Base-by-base conservation (phyloP, 2,888 invertebrate species). In the Calliphora vomitoria region DNA sequence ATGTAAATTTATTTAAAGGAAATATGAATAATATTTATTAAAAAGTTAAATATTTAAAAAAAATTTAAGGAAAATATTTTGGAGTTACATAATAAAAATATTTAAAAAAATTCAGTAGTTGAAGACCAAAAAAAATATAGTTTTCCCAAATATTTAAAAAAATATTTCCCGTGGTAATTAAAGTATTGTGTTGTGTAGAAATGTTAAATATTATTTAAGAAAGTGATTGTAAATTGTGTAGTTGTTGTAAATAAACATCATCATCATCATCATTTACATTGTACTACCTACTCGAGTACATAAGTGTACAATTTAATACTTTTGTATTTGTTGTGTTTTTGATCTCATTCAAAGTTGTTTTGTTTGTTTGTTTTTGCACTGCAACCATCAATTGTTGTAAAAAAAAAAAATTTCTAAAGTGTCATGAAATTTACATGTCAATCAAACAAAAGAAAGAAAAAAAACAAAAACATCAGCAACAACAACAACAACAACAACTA, bases 391-490 rank as follows among this genome's bases (percentile, higher is more conserved):
- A 64, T 31, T 83, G 41, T 44, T 50, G 11, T 25, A 44, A 53
- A 66, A 62, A 80, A 44, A 53, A 66, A 62, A 80, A 8, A 8
- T 41, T 41, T 76, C 20, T 50, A 25, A 83, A 83, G 78, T 79
- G 72, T 50, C 66, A 84, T 79, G 20, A 71, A 76, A 71, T 80
- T 75, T 85, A 11, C 53, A 75, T 75, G 35, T 62, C 31, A 44
- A 44, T 44, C 6, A 44, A 44, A 8, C 8, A 44, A 44, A 44
- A 44, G 6, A 44, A 44, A 44, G 58, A 44, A 10, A 44, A 44
- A 44, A 74, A 50, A 10, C 1, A 47, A 13, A 74, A n/a, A 3
- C 11, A 35, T 38, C 8, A 72, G 38, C 13, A 58, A 4, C n/a
- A 18, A 8, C 41, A 74, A 60, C 47, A 78, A 47, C 0, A 8